Conservation (phyloP, 2,113 vertebrate species). For the Aspiorhynchus laticeps region DNA sequence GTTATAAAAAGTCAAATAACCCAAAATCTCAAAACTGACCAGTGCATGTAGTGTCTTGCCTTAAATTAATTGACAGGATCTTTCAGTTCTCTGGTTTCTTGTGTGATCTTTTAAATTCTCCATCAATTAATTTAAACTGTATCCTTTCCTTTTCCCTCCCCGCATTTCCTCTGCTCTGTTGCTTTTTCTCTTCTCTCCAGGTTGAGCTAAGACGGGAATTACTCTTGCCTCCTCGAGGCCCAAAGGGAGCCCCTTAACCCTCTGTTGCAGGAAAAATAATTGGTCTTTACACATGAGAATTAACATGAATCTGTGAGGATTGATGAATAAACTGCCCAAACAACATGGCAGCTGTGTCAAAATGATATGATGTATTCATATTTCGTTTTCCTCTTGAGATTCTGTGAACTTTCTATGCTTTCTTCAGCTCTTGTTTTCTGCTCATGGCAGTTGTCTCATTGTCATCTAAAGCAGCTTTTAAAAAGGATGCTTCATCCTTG, state of each 20-base stretch:
- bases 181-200: conserved; percentile 63
- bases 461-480: neutral
- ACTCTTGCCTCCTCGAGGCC: conserved; percentile 52
- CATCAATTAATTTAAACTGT: conserved; percentile 12
- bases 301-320: neutral
- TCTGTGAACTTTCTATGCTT: neutral
- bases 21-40: neutral
- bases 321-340: neutral
- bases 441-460: neutral
- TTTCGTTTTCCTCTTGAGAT: neutral
- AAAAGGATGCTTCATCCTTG: neutral
- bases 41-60: neutral
- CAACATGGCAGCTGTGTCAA: neutral
- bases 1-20: neutral
- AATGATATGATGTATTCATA: neutral
- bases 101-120: neutral
- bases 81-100: neutral
- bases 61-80: neutral
- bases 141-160: conserved; percentile 60
- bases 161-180: conserved; percentile 66
- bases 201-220: conserved; percentile 68
- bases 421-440: neutral
- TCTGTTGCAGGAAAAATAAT: conserved; percentile 58
- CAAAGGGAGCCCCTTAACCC: conserved; percentile 62
- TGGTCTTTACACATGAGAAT: conserved; percentile 25